Percentiles rank a stretch among this genome's conserved stretches.
These are phyloP conservation scores for Celastrina argiolus DNA, from an alignment of 2,888 invertebrate species.

Conservation along the genomic window DNA sequence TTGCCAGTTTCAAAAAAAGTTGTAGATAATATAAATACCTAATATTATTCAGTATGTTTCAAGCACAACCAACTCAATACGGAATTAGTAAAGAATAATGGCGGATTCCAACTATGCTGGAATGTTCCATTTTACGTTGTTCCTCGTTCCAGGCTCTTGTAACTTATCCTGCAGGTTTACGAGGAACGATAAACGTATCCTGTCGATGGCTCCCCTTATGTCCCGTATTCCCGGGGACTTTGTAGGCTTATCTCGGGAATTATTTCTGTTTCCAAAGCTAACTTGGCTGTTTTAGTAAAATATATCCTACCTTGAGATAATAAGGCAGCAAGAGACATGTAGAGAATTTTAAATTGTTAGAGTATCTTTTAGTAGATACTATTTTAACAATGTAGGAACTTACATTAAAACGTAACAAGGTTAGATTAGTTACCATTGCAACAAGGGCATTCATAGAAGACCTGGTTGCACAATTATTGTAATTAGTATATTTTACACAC, in stretches of 20 bases:
- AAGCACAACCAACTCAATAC: background rate
- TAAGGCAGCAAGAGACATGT: background rate
- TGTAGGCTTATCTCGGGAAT: constrained; percentile 35
- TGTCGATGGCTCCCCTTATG: constrained; percentile 41
- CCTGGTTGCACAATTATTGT: too few relatives aligned
- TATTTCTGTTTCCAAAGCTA: constrained; percentile 30
- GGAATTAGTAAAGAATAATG: constrained; percentile 1
- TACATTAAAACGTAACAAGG: too few relatives aligned
- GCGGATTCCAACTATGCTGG: constrained; percentile 38
- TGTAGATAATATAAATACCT: too few relatives aligned
- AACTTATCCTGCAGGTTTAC: constrained; percentile 62
- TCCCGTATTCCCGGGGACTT: constrained; percentile 35
- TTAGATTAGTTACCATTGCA: too few relatives aligned
- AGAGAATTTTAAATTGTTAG: background rate
- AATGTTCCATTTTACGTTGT: constrained; percentile 54
- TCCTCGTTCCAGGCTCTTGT: constrained; percentile 56
- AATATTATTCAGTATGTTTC: too few relatives aligned
- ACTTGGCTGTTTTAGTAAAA: constrained; percentile 3
- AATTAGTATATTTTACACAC: too few relatives aligned
- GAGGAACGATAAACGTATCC: constrained; percentile 58
- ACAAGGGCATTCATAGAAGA: too few relatives aligned
- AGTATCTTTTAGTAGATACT: too few relatives aligned
- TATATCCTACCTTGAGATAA: constrained; percentile 8
- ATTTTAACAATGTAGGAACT: too few relatives aligned
- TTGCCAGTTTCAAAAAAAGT: too few relatives aligned